These are phyloP conservation scores for Channa maculata DNA, from an alignment of 2,113 vertebrate species.

Conservation along the genomic window DNA sequence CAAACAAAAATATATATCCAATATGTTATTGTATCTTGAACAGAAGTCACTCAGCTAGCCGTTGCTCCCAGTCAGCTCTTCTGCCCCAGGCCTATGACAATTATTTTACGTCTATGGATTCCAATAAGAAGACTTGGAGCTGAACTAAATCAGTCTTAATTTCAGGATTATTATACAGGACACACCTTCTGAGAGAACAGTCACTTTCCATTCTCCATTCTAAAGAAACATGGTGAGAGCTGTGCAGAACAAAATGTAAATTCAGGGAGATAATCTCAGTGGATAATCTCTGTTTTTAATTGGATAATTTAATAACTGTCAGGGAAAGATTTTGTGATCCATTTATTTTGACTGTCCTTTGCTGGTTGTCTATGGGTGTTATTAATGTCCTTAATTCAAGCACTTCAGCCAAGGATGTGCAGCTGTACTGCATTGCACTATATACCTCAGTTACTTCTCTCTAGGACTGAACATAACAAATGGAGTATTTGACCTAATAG, in stretches of 20 bases:
- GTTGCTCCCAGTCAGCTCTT: too few relatives aligned
- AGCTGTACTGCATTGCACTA: neutral
- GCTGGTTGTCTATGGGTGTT: slow-evolving; percentile 16
- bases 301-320: slow-evolving; percentile 45
- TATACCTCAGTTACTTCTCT: neutral
- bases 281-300: slow-evolving; percentile 60
- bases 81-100: too few relatives aligned
- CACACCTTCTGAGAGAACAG: neutral
- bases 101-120: neutral
- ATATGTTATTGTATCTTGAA: too few relatives aligned
- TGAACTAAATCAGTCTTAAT: neutral
- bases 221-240: slow-evolving; percentile 13
- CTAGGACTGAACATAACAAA: neutral
- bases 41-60: too few relatives aligned
- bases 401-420: neutral
- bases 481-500: neutral
- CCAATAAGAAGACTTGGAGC: neutral
- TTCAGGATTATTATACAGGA: neutral
- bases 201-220: slow-evolving; percentile 38
- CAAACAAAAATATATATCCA: too few relatives aligned
- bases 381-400: slow-evolving; percentile 17
- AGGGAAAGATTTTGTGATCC: slow-evolving; percentile 36
- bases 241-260: slow-evolving; percentile 6
- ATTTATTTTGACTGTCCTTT: slow-evolving; percentile 39
- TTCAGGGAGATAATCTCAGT: slow-evolving; percentile 35